phyloP scores from a whole-genome alignment of 2,888 invertebrate genomes.

The Aleiodes testaceus region DNA sequence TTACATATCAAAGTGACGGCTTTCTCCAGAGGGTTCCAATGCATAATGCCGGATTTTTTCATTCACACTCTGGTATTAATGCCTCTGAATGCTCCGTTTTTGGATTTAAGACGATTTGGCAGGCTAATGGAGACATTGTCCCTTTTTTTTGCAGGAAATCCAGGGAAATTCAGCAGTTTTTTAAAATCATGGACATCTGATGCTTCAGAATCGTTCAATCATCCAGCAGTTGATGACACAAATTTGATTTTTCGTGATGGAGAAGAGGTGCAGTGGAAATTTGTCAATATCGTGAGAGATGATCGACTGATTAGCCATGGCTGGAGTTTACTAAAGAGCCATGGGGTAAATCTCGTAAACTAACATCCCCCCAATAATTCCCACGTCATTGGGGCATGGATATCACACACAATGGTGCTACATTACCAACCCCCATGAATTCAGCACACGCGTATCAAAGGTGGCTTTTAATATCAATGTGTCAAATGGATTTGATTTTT shows the following conservation, averaged over 20 bases:
- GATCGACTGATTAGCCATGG: slow-evolving; percentile 66
- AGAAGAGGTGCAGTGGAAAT: slow-evolving; percentile 60
- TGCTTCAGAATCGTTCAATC: slow-evolving; percentile 57
- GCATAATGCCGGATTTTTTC: slow-evolving; percentile 42
- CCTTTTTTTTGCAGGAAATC: no score
- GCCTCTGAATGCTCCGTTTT: slow-evolving; percentile 55
- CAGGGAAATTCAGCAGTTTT: not conserved
- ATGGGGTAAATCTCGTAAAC: slow-evolving; percentile 38
- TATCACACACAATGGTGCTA: slow-evolving; percentile 52
- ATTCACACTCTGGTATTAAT: slow-evolving; percentile 44
- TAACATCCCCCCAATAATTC: slow-evolving; percentile 59
- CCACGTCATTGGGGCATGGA: slow-evolving; percentile 63
- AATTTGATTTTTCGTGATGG: not conserved
- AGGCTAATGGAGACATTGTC: slow-evolving; percentile 46
- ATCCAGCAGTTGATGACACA: slow-evolving; percentile 36
- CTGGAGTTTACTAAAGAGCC: slow-evolving; percentile 52
- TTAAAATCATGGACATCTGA: slow-evolving; percentile 52
- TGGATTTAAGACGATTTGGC: slow-evolving; percentile 48
- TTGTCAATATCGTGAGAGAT: slow-evolving; percentile 65
- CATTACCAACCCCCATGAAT: slow-evolving; percentile 23
- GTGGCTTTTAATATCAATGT: slow-evolving; percentile 11
- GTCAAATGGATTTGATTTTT: not conserved
- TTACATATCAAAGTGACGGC: slow-evolving; percentile 72
- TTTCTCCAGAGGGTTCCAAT: slow-evolving; percentile 46
- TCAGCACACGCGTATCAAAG: slow-evolving; percentile 17